phyloP scores from a whole-genome alignment of 1,140 invertebrate genomes.

The Drosophila seguyi region DNA sequence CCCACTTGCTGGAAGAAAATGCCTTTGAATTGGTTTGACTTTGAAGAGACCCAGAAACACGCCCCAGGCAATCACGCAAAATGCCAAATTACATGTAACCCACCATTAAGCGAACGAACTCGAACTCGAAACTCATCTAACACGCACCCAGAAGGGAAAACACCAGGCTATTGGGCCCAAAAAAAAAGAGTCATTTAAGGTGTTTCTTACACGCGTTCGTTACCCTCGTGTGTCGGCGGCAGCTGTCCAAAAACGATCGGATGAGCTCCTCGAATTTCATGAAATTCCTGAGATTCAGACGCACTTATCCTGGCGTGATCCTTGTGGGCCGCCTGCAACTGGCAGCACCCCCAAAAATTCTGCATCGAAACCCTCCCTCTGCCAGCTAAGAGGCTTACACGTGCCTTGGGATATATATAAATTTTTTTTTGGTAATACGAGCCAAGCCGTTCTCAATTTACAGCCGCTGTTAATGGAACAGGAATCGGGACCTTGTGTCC shows the following conservation, averaged over 20 bases:
- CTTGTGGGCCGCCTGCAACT: conserved; percentile 20
- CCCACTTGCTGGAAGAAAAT: conserved; percentile 58
- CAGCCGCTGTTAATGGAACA: conserved; percentile 35
- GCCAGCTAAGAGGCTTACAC: conserved; percentile 65
- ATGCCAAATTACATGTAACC: conserved; percentile 80
- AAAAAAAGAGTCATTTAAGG: conserved; percentile 77
- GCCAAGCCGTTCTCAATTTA: conserved; percentile 49
- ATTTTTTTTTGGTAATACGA: conserved; percentile 39
- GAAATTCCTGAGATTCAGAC: conserved; percentile 26
- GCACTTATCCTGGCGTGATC: conserved; percentile 43
- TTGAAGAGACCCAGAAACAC: conserved; percentile 63
- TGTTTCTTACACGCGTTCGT: conserved; percentile 65
- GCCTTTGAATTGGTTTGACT: conserved; percentile 50
- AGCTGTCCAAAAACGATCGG: conserved; percentile 36
- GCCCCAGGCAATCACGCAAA: conserved; percentile 83
- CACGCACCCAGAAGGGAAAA: conserved; percentile 57
- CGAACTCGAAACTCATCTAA: conserved; percentile 52
- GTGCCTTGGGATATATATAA: conserved; percentile 46
- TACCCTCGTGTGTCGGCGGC: conserved; percentile 12
- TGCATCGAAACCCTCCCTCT: conserved; percentile 27
- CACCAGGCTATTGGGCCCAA: conserved; percentile 1
- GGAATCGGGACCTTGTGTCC: conserved; percentile 11
- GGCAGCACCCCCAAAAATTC: conserved; percentile 32
- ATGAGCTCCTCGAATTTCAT: conserved; percentile 48
- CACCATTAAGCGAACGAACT: conserved; percentile 80